Conservation (phyloP, 2,797 vertebrate species). For the Clamator glandarius region DNA sequence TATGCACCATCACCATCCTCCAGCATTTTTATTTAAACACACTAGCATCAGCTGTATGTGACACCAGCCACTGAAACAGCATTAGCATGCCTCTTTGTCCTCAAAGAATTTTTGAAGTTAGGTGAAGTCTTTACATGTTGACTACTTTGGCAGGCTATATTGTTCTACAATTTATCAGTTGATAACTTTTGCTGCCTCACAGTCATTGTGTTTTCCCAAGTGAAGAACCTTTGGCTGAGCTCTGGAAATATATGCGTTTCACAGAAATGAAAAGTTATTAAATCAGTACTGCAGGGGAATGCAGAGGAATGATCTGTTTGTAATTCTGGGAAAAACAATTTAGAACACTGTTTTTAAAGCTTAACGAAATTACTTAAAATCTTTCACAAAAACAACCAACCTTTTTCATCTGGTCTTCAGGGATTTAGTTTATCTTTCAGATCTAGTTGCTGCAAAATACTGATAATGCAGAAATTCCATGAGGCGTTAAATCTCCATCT, state of each 20-base stretch:
- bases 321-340: slow-evolving; percentile 73
- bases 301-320: slow-evolving; percentile 70
- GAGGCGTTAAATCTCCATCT: slow-evolving; percentile 78
- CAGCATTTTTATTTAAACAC: slow-evolving; percentile 17
- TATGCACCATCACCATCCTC: not conserved
- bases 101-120: slow-evolving; percentile 19
- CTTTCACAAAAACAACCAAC: slow-evolving; percentile 62
- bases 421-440: slow-evolving; percentile 76
- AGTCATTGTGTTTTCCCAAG: slow-evolving; percentile 73
- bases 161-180: slow-evolving; percentile 70
- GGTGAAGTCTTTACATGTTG: slow-evolving; percentile 23
- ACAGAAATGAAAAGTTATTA: slow-evolving; percentile 77
- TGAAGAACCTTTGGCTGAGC: slow-evolving; percentile 70
- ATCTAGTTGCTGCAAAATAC: slow-evolving; percentile 78
- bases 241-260: slow-evolving; percentile 56
- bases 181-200: slow-evolving; percentile 65
- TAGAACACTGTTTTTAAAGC: slow-evolving; percentile 71
- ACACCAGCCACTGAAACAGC: not conserved
- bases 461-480: slow-evolving; percentile 77
- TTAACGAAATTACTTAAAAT: slow-evolving; percentile 76
- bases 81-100: slow-evolving; percentile 9
- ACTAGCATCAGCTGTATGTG: not conserved
- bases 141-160: slow-evolving; percentile 53
- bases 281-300: slow-evolving; percentile 70
- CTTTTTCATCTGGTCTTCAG: slow-evolving; percentile 67